Evolutionary conservation across 2,797 vertebrate genomes (phyloP).

Genomic region (Menidia menidia): DNA sequence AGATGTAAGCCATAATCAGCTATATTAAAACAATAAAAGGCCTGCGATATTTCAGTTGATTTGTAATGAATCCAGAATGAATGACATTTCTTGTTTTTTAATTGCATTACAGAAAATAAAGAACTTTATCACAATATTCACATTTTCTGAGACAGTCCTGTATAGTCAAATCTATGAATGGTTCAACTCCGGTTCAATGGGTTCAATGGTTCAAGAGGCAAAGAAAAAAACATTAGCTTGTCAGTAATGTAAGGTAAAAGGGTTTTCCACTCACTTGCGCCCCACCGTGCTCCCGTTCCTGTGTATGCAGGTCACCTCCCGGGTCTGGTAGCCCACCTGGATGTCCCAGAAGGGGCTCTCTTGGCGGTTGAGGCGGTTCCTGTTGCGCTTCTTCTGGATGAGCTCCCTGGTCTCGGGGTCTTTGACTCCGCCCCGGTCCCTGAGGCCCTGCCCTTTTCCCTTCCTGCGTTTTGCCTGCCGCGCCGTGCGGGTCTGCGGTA

Average conservation of each 20-base stretch:
- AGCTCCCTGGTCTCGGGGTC: constrained; percentile 94
- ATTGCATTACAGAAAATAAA: no score
- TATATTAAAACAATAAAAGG: no score
- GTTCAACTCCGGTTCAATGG: no score
- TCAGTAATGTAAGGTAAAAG: neutral
- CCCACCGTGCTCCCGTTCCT: constrained; percentile 88
- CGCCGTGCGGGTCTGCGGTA: constrained; percentile 80
- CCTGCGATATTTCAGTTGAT: no score
- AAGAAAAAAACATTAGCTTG: no score
- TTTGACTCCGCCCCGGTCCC: constrained; percentile 82
- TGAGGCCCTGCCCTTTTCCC: constrained; percentile 82
- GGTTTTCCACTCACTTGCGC: constrained; percentile 84
- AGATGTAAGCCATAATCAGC: no score
- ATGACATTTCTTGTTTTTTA: no score
- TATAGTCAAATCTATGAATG: no score
- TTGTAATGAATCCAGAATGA: no score
- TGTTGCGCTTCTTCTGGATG: constrained; percentile 94
- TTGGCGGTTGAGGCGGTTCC: constrained; percentile 93
- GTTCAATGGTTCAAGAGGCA: no score
- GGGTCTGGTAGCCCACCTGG: constrained; percentile 94
- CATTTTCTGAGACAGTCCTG: no score
- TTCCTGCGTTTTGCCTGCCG: constrained; percentile 86
- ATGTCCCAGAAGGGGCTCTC: constrained; percentile 96
- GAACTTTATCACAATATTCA: no score
- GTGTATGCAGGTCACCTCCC: constrained; percentile 90